Conservation (phyloP, 2,113 vertebrate genomes). For the Microcebus tavaratra region DNA sequence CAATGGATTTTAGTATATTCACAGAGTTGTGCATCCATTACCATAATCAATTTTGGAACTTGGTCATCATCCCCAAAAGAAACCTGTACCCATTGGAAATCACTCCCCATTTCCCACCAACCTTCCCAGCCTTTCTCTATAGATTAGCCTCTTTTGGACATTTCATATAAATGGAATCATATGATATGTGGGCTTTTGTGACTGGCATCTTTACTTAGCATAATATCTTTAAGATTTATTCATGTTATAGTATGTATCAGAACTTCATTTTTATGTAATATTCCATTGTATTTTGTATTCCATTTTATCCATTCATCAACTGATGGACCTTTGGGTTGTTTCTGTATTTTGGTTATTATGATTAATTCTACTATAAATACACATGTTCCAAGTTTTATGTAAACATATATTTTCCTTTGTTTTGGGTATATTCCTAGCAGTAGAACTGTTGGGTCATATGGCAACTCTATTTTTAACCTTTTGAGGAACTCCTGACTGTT, state of each 20-base stretch:
- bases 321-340: not conserved
- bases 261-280: not conserved
- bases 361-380: not conserved
- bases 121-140: not conserved
- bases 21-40: not conserved
- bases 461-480: not conserved
- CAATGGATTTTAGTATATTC: not conserved
- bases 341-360: not conserved
- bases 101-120: not conserved
- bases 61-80: not conserved
- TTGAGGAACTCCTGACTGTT: not conserved
- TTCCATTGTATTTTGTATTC: not conserved
- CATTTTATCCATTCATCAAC: not conserved
- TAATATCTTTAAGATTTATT: not conserved
- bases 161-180: not conserved
- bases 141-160: not conserved
- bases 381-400: not conserved
- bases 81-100: not conserved
- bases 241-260: not conserved
- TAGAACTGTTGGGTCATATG: not conserved
- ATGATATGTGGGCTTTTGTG: not conserved
- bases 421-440: not conserved
- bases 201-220: not conserved
- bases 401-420: not conserved
- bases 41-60: not conserved